Evolutionary conservation across 2,113 vertebrate genomes (phyloP).

Genomic region (Cochlearius cochlearius): DNA sequence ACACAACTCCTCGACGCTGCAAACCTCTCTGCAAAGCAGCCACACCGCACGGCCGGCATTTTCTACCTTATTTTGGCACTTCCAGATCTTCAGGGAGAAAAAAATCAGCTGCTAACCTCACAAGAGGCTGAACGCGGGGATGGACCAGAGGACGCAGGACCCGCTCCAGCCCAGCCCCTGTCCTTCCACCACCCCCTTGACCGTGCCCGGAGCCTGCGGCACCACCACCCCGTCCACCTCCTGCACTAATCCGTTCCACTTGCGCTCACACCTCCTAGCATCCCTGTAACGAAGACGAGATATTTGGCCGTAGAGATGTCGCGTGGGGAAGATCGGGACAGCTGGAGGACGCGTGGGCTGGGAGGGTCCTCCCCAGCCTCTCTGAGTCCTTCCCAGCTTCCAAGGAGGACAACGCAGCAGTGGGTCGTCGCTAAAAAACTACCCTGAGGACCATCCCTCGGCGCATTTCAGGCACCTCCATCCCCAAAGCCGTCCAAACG

Average conservation of each 20-base stretch:
- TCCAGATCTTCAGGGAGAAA: neutral
- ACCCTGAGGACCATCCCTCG: neutral
- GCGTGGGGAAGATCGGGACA: neutral
- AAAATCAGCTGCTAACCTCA: neutral
- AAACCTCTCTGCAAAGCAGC: neutral
- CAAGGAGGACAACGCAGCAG: neutral
- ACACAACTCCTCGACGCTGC: neutral
- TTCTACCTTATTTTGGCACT: neutral
- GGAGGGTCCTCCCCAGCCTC: neutral
- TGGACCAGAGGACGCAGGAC: neutral
- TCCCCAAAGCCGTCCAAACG: neutral
- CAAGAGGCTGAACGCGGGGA: neutral
- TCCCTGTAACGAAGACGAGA: rapidly evolving
- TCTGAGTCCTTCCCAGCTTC: neutral
- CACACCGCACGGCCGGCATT: rapidly evolving
- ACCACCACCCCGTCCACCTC: neutral
- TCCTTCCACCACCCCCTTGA: neutral
- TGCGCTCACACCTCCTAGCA: neutral
- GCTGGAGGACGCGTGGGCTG: neutral
- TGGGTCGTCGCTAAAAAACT: neutral
- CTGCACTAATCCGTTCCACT: rapidly evolving
- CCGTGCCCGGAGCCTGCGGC: neutral
- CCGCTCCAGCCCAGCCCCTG: neutral
- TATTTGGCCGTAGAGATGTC: neutral
- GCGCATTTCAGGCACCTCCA: neutral